phyloP scores from a whole-genome alignment of 2,888 invertebrate genomes.

The Cepaea hortensis region DNA sequence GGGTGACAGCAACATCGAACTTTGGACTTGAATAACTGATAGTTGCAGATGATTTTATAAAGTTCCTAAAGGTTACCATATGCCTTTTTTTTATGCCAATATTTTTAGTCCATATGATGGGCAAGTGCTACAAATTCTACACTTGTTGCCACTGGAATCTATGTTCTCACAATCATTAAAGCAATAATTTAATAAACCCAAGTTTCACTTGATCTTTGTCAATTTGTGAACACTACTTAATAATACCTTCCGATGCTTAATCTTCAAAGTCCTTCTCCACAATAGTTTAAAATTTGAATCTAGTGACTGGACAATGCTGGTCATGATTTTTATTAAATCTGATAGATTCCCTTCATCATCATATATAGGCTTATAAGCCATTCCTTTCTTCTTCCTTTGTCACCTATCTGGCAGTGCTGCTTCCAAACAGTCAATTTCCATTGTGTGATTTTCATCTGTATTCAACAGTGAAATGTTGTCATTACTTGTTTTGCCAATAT shows the following conservation, averaged over 20 bases:
- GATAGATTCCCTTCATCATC: too few species aligned
- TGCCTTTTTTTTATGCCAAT: background rate
- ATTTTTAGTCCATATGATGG: background rate
- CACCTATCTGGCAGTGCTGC: too few species aligned
- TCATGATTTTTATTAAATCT: too few species aligned
- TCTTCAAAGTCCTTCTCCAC: background rate
- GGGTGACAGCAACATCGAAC: background rate
- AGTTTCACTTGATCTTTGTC: background rate
- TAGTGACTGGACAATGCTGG: too few species aligned
- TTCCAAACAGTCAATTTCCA: too few species aligned
- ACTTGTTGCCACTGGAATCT: background rate
- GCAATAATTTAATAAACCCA: background rate
- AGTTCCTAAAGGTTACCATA: background rate
- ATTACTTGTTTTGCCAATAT: too few species aligned
- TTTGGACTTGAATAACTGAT: slow-evolving; percentile 2
- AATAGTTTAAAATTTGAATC: too few species aligned
- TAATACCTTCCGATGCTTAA: slow-evolving; percentile 5
- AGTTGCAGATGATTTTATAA: background rate
- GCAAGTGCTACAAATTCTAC: slow-evolving; percentile 1
- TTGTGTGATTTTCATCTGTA: too few species aligned
- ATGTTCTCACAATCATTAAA: slow-evolving; percentile 3
- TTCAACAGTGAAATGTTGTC: too few species aligned
- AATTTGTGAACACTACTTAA: background rate
- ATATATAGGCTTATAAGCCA: too few species aligned
- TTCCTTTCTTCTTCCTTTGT: too few species aligned